phyloP scores from a whole-genome alignment of 2,888 invertebrate species.

The Leptopilina drosophilae region DNA sequence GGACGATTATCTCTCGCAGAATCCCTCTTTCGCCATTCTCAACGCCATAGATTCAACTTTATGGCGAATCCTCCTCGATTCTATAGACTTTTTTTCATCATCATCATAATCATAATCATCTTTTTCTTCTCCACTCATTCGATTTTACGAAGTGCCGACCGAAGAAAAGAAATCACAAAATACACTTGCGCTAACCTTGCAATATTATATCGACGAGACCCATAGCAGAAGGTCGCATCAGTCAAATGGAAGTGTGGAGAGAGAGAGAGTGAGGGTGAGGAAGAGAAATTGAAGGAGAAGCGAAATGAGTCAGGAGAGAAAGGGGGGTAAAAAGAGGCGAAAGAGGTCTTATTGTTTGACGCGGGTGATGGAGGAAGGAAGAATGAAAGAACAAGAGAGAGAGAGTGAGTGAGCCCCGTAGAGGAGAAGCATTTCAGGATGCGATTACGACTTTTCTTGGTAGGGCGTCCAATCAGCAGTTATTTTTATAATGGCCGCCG shows the following conservation, averaged over 20 bases:
- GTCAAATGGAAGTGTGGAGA: conserved; percentile 6
- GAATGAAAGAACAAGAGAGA: conserved; percentile 9
- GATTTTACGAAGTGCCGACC: conserved; percentile 40
- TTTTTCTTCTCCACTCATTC: conserved; percentile 46
- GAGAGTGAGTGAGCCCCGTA: conserved; percentile 46
- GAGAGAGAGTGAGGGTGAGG: conserved; percentile 3
- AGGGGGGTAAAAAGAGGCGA: conserved; percentile 17
- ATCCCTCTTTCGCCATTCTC: conserved; percentile 4
- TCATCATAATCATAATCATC: no score
- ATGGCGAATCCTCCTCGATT: conserved; percentile 30
- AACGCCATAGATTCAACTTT: conserved; percentile 16
- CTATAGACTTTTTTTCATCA: conserved; percentile 16
- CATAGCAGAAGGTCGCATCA: conserved; percentile 23
- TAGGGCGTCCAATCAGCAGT: conserved; percentile 77
- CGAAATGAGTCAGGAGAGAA: conserved; percentile 23
- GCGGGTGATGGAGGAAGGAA: conserved; percentile 37
- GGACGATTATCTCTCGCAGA: conserved; percentile 3
- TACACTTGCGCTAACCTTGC: conserved; percentile 25
- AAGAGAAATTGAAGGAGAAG: conserved; percentile 33
- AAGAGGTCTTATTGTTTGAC: conserved; percentile 39
- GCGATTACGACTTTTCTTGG: conserved; percentile 77
- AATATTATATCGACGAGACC: conserved; percentile 33
- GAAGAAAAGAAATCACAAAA: conserved; percentile 26
- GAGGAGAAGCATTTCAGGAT: conserved; percentile 70
- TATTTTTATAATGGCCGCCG: conserved; percentile 76